phyloP scores from a whole-genome alignment of 2,113 vertebrate species.

The Lota lota region DNA sequence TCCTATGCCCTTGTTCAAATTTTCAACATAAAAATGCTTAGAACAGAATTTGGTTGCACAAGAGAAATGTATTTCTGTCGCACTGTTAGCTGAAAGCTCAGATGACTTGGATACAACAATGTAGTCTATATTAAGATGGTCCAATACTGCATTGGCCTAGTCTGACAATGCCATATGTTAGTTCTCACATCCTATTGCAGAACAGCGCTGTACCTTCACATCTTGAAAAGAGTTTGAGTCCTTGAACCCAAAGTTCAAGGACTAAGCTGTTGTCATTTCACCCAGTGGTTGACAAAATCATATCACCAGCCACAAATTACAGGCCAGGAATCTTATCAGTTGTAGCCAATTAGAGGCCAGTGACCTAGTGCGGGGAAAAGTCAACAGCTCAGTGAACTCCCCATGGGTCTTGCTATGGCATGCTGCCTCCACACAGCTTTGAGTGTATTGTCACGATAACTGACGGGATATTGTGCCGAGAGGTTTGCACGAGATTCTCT shows the following conservation, averaged over 20 bases:
- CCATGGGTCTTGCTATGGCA: conserved; percentile 33
- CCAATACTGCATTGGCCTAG: background rate
- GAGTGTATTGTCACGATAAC: background rate
- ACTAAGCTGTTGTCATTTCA: conserved; percentile 46
- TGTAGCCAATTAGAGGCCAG: conserved; percentile 68
- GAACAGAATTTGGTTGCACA: conserved; percentile 17
- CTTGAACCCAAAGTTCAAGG: conserved; percentile 21
- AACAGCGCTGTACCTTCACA: conserved; percentile 1
- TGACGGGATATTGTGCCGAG: background rate
- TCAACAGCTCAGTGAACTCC: conserved; percentile 70
- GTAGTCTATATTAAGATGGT: conserved; percentile 11
- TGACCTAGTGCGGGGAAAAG: conserved; percentile 65
- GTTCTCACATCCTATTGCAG: too few species aligned
- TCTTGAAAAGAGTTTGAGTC: conserved; percentile 5
- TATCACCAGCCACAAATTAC: conserved; percentile 73
- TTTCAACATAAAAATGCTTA: conserved; percentile 33
- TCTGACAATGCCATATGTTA: background rate
- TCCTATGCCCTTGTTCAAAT: conserved; percentile 28
- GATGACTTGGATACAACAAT: conserved; percentile 7
- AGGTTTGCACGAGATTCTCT: too few species aligned
- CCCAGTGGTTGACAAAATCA: conserved; percentile 61
- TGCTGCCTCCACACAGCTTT: background rate
- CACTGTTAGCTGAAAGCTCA: conserved; percentile 5
- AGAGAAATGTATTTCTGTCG: conserved; percentile 20
- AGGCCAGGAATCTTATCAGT: conserved; percentile 70